Evolutionary conservation across 2,888 invertebrate species (phyloP), one percentile per base, ranked within the genome.

Genomic region (Frankliniella intonsa): DNA sequence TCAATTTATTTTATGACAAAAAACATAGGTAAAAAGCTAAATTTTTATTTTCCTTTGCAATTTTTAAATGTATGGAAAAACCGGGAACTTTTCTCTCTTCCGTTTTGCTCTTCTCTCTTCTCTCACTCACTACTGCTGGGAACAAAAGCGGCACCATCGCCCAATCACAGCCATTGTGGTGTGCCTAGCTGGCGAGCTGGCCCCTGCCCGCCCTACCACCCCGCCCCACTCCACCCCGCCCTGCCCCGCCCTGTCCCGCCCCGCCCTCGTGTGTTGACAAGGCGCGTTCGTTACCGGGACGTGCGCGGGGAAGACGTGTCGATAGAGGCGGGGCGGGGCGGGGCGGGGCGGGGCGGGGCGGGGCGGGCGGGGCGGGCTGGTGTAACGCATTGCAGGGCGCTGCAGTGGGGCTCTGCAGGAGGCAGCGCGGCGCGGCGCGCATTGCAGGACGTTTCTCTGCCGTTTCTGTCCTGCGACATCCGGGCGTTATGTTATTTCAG

Each of bases 211-310:
- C 38, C 38, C 38, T 38, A n/a, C n/a, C n/a, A n/a, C 55, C 14
- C 14, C 17, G 11, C 11, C 55, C 17, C 12, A 19, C 14, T 1
- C 17, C 55, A 11, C 17, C 55, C 55, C 17, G 55, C 55, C 55
- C 38, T 5, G 5, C 38, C 38, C 38, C 38, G 38, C 38, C 11
- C 55, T 55, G 55, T 7, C 55, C 14, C 2, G 55, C 55, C 55
- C 55, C 2, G 55, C 55, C 55, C 14, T 11, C 14, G 12, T 19
- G 55, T 55, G 55, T 55, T 55, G 55, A 55, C 55, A 55, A 55
- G 55, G 55, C 55, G 55, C 55, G 55, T 55, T 55, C 55, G 55
- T 55, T 55, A 55, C 55, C 55, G 55, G 55, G 55, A 55, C 55
- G 55, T 55, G 55, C 55, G 1, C 17, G 19, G 5, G 55, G 55